Evolutionary conservation across 2,797 vertebrate species (phyloP).

Genomic region (Notamacropus eugenii): DNA sequence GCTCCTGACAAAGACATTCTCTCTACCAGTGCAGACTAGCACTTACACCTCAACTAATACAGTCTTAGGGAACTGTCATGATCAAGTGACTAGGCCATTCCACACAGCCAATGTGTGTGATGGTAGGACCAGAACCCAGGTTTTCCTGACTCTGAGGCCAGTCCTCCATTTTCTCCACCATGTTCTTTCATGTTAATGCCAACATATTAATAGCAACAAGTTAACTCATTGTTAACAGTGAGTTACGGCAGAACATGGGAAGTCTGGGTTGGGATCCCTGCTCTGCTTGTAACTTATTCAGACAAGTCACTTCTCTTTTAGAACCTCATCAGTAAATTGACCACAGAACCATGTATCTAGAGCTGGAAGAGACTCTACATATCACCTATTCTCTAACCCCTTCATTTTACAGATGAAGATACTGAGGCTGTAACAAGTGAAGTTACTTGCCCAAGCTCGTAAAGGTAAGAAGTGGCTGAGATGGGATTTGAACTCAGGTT

Average conservation of each 20-base stretch:
- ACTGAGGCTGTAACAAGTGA: not conserved
- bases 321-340: not conserved
- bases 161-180: not conserved
- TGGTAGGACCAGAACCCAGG: not conserved
- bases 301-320: not conserved
- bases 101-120: not conserved
- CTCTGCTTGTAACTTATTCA: not conserved
- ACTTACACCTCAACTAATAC: not conserved
- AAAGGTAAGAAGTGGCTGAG: not conserved
- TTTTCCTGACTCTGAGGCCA: not conserved
- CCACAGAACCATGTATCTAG: not conserved
- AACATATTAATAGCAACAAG: not conserved
- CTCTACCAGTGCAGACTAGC: not conserved
- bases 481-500: not conserved
- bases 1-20: not conserved
- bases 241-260: not conserved
- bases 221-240: not conserved
- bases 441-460: not conserved
- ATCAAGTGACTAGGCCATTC: not conserved
- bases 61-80: not conserved
- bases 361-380: not conserved
- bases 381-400: not conserved
- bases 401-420: not conserved
- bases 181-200: not conserved
- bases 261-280: not conserved